These are phyloP conservation scores for Erebia aethiops DNA, from an alignment of 2,888 invertebrate genomes.

Conservation along the genomic window DNA sequence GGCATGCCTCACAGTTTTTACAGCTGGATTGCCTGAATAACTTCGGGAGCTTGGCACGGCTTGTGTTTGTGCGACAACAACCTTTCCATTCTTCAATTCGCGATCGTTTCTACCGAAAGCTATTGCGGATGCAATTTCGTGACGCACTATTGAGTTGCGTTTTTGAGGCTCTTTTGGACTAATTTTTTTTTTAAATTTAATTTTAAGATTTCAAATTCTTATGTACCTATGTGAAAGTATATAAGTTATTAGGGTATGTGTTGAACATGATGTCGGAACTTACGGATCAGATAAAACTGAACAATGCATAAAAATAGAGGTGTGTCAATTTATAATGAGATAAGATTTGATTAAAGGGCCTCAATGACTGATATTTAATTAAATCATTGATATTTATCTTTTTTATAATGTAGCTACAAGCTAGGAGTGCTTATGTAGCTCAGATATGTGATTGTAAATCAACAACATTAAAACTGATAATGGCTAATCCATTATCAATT, in stretches of 20 bases:
- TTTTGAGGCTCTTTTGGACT: neutral
- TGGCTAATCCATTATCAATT: neutral
- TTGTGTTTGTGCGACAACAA: constrained; percentile 1
- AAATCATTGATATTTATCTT: neutral
- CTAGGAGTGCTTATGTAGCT: neutral
- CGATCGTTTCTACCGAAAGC: neutral
- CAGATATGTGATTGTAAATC: neutral
- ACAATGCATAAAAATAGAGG: no score
- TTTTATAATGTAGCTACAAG: no score
- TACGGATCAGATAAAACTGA: no score
- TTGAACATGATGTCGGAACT: no score
- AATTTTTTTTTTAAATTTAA: neutral
- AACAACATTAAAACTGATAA: neutral
- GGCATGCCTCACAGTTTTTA: constrained; percentile 2
- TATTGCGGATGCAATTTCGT: neutral
- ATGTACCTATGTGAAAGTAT: no score
- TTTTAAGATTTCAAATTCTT: no score
- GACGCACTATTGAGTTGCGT: neutral
- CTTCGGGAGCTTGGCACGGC: constrained; percentile 2
- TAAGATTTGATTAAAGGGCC: no score
- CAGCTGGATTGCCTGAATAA: neutral
- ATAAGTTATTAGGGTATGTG: no score
- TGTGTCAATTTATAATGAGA: no score
- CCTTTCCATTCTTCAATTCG: constrained; percentile 1
- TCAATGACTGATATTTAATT: no score